Evolutionary conservation across 2,797 vertebrate species (phyloP).

Genomic region (Gallirallus australis): DNA sequence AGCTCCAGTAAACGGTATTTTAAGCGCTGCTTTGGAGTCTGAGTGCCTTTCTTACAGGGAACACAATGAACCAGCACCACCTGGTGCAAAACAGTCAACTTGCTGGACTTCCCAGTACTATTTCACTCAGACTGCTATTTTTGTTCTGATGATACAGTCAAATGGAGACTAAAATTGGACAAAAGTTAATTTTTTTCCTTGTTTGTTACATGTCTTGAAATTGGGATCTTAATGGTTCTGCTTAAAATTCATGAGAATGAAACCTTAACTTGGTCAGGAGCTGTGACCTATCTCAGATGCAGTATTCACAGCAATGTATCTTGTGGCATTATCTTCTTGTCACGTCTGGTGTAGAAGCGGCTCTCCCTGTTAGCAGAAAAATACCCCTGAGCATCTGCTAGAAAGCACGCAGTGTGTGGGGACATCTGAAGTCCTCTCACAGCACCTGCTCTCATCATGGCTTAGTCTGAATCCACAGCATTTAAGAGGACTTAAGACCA

Average conservation of each 20-base stretch:
- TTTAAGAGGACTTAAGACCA: too few relatives aligned
- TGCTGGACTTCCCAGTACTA: neutral
- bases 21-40: neutral
- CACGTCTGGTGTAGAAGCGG: rapidly evolving
- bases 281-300: rapidly evolving
- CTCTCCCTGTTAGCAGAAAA: rapidly evolving
- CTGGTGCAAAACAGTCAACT: neutral
- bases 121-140: neutral
- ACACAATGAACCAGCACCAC: neutral
- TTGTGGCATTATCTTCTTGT: rapidly evolving
- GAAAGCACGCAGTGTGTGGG: rapidly evolving
- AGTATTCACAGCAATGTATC: rapidly evolving
- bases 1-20: neutral
- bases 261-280: neutral
- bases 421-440: rapidly evolving
- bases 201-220: neutral
- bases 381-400: rapidly evolving
- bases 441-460: neutral
- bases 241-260: neutral
- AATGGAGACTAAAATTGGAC: neutral
- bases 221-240: neutral
- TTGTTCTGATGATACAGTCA: neutral
- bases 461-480: neutral
- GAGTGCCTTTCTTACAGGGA: neutral
- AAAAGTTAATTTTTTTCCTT: rapidly evolving